Evolutionary conservation across 2,888 invertebrate species (phyloP).

Genomic region (Archips crataeganus): DNA sequence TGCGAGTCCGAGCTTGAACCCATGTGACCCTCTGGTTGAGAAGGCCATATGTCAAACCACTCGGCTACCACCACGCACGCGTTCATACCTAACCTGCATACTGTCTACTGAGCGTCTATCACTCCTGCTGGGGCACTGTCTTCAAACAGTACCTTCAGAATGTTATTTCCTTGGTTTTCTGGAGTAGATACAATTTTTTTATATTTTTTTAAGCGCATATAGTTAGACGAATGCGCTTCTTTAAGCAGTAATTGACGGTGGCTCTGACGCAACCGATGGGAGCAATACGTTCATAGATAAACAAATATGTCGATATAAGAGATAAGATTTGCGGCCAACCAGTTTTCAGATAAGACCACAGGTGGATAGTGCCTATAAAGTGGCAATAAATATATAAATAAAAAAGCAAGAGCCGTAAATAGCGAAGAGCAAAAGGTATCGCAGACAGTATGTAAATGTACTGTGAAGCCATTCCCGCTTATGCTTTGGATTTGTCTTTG

Average conservation of each 20-base stretch:
- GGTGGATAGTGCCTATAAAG: slow-evolving; percentile 14
- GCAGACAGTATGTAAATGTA: neutral
- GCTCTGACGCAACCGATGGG: slow-evolving; percentile 17
- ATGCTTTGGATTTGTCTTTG: neutral
- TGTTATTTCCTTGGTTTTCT: too few relatives aligned
- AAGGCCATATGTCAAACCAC: too few relatives aligned
- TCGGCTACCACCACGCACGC: too few relatives aligned
- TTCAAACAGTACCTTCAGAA: too few relatives aligned
- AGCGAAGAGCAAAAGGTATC: neutral
- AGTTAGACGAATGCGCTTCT: neutral
- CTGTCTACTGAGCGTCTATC: too few relatives aligned
- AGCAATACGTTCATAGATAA: slow-evolving; percentile 35
- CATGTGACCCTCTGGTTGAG: too few relatives aligned
- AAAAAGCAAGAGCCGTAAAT: slow-evolving; percentile 1
- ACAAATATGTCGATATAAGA: slow-evolving; percentile 28
- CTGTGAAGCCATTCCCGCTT: neutral
- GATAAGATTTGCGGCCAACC: slow-evolving; percentile 31
- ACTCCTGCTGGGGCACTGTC: too few relatives aligned
- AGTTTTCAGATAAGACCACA: slow-evolving; percentile 18
- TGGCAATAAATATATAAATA: slow-evolving; percentile 13
- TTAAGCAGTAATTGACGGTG: slow-evolving; percentile 14
- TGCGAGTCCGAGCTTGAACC: too few relatives aligned
- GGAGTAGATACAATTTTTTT: too few relatives aligned
- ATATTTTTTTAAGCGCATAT: too few relatives aligned
- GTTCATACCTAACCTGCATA: too few relatives aligned